phyloP scores from a whole-genome alignment of 2,113 vertebrate species.

The Genyomyrus donnyi region DNA sequence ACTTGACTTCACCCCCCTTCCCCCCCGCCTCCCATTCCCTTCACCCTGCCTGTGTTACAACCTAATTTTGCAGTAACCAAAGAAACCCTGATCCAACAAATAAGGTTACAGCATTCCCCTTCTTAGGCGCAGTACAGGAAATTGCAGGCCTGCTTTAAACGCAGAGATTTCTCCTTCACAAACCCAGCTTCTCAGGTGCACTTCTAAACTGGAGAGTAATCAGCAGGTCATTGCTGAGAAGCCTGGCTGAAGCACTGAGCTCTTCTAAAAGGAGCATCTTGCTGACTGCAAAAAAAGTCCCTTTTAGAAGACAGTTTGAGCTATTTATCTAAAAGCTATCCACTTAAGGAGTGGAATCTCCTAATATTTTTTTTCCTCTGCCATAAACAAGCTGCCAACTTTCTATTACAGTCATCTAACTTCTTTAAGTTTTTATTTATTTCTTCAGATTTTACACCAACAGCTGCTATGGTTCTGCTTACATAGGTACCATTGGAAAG shows the following conservation, averaged over 20 bases:
- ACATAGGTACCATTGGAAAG: neutral
- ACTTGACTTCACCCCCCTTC: neutral
- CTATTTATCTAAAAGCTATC: neutral
- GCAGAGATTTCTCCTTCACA: neutral
- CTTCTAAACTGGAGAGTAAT: neutral
- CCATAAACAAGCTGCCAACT: neutral
- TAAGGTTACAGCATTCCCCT: neutral
- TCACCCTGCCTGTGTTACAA: neutral
- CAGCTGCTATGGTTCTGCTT: neutral
- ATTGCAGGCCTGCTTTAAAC: neutral
- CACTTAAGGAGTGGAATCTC: neutral
- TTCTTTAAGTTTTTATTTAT: neutral
- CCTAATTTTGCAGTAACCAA: neutral
- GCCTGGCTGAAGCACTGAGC: neutral
- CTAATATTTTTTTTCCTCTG: neutral
- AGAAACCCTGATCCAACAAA: neutral
- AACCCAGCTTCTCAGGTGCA: neutral
- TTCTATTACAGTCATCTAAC: neutral
- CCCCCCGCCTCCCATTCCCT: neutral
- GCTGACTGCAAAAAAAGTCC: neutral
- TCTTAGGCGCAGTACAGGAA: neutral
- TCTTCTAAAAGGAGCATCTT: neutral
- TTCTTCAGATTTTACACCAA: neutral
- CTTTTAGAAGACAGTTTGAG: neutral
- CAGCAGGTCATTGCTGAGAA: neutral